Evolutionary conservation across 2,888 invertebrate species (phyloP).

Genomic region (Listrodromus nycthemerus): DNA sequence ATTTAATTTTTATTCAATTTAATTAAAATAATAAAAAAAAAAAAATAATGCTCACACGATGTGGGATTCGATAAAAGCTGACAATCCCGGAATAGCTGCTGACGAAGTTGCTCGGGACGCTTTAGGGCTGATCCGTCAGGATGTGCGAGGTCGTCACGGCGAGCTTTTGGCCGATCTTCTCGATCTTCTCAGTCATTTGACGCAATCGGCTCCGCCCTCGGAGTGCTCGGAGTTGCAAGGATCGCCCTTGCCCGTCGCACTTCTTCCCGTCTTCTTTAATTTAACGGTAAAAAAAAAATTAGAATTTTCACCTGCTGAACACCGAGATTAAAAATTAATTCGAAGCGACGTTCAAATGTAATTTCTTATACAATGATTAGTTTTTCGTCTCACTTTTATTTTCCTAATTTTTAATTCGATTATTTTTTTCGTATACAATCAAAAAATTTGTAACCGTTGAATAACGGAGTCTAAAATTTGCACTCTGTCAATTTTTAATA

Average conservation of each 20-base stretch:
- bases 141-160: slow-evolving; percentile 83
- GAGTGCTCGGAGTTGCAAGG: slow-evolving; percentile 85
- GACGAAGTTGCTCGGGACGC: slow-evolving; percentile 85
- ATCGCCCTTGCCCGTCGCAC: slow-evolving; percentile 84
- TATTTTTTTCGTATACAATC: no score
- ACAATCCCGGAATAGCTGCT: slow-evolving; percentile 83
- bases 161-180: slow-evolving; percentile 82
- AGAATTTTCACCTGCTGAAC: no score
- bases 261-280: slow-evolving; percentile 85
- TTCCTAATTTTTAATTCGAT: no score
- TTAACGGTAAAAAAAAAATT: slow-evolving; percentile 80
- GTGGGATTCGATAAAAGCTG: slow-evolving; percentile 74
- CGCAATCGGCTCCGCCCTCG: slow-evolving; percentile 84
- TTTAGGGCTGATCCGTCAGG: slow-evolving; percentile 84
- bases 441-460: no score
- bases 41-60: background rate
- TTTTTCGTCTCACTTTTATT: background rate
- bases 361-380: background rate
- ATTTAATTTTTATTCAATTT: background rate
- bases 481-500: no score
- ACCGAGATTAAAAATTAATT: no score
- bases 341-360: no score
- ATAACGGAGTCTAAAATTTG: no score
- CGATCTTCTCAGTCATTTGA: slow-evolving; percentile 83
- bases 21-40: no score